A percentile compares a stretch with the other conserved stretches of the same genome.
phyloP scores from a whole-genome alignment of 2,888 invertebrate species.

The Leptopterna dolabrata region DNA sequence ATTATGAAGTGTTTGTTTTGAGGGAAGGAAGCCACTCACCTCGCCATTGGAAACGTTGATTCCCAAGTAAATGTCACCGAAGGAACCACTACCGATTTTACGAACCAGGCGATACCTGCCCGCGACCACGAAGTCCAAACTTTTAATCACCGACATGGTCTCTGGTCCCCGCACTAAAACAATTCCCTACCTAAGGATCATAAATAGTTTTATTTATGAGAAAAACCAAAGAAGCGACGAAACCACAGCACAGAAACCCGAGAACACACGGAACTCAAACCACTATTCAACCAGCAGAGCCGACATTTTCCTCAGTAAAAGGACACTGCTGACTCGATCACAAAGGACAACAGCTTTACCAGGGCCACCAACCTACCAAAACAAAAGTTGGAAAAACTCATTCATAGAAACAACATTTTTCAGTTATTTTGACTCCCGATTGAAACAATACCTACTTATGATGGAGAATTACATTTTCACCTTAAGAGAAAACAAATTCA shows the following conservation, averaged over 20 bases:
- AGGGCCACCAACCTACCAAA: slow-evolving; percentile 9
- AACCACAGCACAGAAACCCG: slow-evolving; percentile 20
- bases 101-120: slow-evolving; percentile 60
- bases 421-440: background rate
- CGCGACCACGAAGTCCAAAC: slow-evolving; percentile 52
- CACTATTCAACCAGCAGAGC: slow-evolving; percentile 24
- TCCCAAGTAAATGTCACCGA: slow-evolving; percentile 98
- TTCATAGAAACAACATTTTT: background rate
- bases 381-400: background rate
- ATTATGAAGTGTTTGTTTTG: background rate
- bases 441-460: too few species aligned
- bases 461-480: too few species aligned
- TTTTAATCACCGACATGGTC: slow-evolving; percentile 31
- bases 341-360: background rate
- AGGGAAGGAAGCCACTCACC: slow-evolving; percentile 70
- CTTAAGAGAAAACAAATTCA: too few species aligned
- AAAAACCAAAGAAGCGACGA: background rate
- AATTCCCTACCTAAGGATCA: slow-evolving; percentile 43
- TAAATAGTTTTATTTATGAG: slow-evolving; percentile 34
- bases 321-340: slow-evolving; percentile 44
- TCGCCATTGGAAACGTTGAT: slow-evolving; percentile 91
- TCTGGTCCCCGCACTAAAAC: slow-evolving; percentile 27
- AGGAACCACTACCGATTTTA: slow-evolving; percentile 96
- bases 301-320: slow-evolving; percentile 48
- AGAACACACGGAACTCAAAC: slow-evolving; percentile 36